phyloP scores from a whole-genome alignment of 2,888 invertebrate genomes.

The Tyria jacobaeae region DNA sequence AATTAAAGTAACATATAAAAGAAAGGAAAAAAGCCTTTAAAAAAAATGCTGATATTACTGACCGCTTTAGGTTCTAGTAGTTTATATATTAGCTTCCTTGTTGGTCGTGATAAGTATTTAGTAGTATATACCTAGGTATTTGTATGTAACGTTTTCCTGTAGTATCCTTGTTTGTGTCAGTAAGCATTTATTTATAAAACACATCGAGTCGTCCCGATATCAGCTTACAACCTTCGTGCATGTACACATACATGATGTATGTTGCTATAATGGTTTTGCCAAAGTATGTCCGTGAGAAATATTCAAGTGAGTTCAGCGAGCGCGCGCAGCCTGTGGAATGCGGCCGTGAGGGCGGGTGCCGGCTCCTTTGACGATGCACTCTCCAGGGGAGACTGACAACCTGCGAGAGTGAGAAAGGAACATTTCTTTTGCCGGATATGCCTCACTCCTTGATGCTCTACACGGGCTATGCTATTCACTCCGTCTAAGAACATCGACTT shows the following conservation, averaged over 20 bases:
- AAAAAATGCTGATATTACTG: not conserved
- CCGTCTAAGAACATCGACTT: constrained; percentile 34
- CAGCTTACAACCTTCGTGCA: constrained; percentile 38
- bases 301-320: constrained; percentile 79
- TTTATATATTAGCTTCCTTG: constrained; percentile 5
- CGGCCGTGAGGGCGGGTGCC: constrained; percentile 82
- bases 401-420: constrained; percentile 76
- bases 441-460: constrained; percentile 55
- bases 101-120: constrained; percentile 10
- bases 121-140: constrained; percentile 49
- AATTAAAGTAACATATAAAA: not conserved
- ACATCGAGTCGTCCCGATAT: constrained; percentile 27
- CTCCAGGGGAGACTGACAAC: constrained; percentile 77
- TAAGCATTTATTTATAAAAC: constrained; percentile 18
- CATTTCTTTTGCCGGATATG: constrained; percentile 71
- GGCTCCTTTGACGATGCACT: constrained; percentile 82
- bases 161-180: constrained; percentile 22
- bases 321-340: constrained; percentile 75
- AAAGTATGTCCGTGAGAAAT: constrained; percentile 86
- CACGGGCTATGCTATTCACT: constrained; percentile 42
- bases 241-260: constrained; percentile 52
- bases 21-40: not conserved
- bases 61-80: not conserved
- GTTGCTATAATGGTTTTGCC: constrained; percentile 75
- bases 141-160: constrained; percentile 26